Base-by-base conservation (phyloP, 2,113 vertebrate genomes). In the Zosterops pallidus region DNA sequence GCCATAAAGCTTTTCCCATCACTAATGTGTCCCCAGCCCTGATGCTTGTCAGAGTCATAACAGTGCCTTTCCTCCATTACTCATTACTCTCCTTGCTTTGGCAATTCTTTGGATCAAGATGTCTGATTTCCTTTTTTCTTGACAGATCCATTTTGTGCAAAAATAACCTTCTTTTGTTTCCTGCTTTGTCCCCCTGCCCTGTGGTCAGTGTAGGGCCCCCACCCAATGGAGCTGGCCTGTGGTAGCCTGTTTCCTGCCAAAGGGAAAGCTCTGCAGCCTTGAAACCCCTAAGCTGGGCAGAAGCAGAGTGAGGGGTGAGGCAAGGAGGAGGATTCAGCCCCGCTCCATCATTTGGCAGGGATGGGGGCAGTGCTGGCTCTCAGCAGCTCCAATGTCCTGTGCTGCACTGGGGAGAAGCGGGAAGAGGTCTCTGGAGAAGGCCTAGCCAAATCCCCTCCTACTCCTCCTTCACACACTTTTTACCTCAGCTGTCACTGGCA, bases 101-200 rank as follows among this genome's bases (percentile, higher is more conserved):
- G 25, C 74, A 75, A 1, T 31, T 17, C 29, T 68, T 65, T 62
- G 55, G 29, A 47, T 52, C 37, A 37, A 86, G 63, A 59, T 21
- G 50, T 81, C 69, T 52, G 74, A 68, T 87, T 89, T 69, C 31
- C 8, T 63, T 86, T 88, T 60, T 67, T 82, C 56, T 67, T 59
- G 35, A 70, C 21, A 82, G 33, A 33, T 44, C 5, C 2, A 35
- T 55, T 89, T 86, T 70, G 9, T 84, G 47, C 14, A 63, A 86
- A 90, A 78, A 59, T 69, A 62, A 28, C 3, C 4, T 23, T 80
- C 5, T 12, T 92, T 56, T 86, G 5, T 86, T 78, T 75, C 49
- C 10, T 55, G 29, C 71, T 63, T 74, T 75, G 68, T 39, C 29
- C 35, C 29, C 29, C 18, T 57, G 23, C 44, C 69, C 52, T 56